Base-by-base conservation (phyloP, 1,140 invertebrate species). In the Aphis gossypii region DNA sequence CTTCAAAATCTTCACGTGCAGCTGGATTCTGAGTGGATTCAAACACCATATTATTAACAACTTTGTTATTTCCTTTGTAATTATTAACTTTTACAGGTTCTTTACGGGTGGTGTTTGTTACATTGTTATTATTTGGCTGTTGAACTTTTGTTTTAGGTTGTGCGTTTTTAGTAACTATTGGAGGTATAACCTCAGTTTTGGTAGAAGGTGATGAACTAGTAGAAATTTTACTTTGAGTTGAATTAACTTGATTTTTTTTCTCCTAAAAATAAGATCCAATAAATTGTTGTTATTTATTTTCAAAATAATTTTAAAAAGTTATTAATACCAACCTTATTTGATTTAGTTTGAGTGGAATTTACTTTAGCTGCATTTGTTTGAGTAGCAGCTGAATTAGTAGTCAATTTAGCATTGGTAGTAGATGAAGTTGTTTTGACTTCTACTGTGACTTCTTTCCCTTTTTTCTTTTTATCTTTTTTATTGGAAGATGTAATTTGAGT, bases 1-100 rank as follows among this genome's bases (percentile, higher is more conserved):
- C 96, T 95, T 97, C 96, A 94, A 97, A 97, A 95, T 97, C 97
- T 94, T 97, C 97, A 51, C 97, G 95, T 94, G 97, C 96, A 1
- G 96, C 96, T 11, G 97, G 97, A 95, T 96, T 96, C 93, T 96
- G 95, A 5, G 96, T 96, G 7, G 96, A 95, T 94, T 96, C 96
- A 94, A 96, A 96, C 44, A 96, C 95, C 20, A 96, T 94, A 92
- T 96, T 95, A 94, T 95, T 95, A 94, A 96, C 91, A 38, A 93
- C 84, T 91, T 94, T 94, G 35, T 92, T 92, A 11, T 44, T 92
- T 51, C 91, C 91, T 83, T 92, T 92, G 23, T 83, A 92, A 92
- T 92, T 92, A 92, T 51, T 84, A 0, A 48, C 4, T 92, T 92
- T 92, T 38, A 76, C 35, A 35, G 91, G 51, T 92, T 92, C 91